These are phyloP conservation scores for Antennarius striatus DNA, from an alignment of 2,113 vertebrate genomes.

Conservation along the genomic window DNA sequence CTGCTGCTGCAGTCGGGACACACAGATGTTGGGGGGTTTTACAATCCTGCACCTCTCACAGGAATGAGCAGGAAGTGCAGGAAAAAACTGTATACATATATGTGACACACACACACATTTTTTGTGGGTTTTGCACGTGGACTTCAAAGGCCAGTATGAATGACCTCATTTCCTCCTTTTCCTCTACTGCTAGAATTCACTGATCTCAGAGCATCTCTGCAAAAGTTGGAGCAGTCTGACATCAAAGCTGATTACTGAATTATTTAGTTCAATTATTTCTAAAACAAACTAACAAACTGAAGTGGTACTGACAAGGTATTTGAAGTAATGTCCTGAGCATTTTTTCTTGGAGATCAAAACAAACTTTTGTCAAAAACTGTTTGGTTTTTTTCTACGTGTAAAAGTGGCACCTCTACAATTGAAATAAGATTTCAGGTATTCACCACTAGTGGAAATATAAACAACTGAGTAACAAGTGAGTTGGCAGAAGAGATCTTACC, in stretches of 20 bases:
- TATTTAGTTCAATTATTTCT: neutral
- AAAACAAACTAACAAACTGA: neutral
- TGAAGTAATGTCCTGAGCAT: no score
- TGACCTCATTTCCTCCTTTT: slow-evolving; percentile 41
- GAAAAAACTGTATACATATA: slow-evolving; percentile 78
- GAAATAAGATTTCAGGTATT: no score
- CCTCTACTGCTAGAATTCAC: slow-evolving; percentile 27
- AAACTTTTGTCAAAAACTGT: no score
- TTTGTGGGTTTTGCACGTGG: slow-evolving; percentile 43
- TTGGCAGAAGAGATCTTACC: no score
- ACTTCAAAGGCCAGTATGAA: slow-evolving; percentile 50
- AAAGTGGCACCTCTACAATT: no score
- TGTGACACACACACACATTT: slow-evolving; percentile 58
- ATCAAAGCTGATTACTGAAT: neutral
- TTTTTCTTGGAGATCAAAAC: neutral
- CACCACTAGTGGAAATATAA: no score
- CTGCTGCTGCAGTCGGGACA: slow-evolving; percentile 31
- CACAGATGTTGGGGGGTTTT: slow-evolving; percentile 51
- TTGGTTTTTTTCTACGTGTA: no score
- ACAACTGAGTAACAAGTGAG: no score
- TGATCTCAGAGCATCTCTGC: slow-evolving; percentile 13
- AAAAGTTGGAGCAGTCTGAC: neutral
- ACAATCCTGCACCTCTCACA: slow-evolving; percentile 51
- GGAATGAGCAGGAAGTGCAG: slow-evolving; percentile 72
- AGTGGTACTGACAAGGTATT: neutral